phyloP scores from a whole-genome alignment of 2,888 invertebrate genomes.

The Lacanobia oleracea region DNA sequence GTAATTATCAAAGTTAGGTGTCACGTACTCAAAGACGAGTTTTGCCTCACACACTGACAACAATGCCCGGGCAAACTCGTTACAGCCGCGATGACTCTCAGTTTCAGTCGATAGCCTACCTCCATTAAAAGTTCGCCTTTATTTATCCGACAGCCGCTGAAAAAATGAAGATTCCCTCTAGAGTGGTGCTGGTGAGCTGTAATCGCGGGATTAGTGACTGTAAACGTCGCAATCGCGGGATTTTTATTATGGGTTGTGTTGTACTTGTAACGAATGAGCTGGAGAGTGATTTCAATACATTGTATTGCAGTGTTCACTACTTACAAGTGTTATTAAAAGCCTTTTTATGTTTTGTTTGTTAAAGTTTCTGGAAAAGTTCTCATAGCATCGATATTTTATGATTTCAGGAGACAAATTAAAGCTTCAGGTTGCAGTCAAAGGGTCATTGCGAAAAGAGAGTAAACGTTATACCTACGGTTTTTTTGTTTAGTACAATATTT shows the following conservation, averaged over 20 bases:
- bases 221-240: constrained; percentile 21
- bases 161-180: constrained; percentile 65
- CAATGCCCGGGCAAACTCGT: constrained; percentile 42
- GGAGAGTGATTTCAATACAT: no score
- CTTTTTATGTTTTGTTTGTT: no score
- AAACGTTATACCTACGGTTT: no score
- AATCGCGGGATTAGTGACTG: constrained; percentile 46
- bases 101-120: constrained; percentile 66
- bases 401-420: no score
- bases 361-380: no score
- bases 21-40: constrained; percentile 18
- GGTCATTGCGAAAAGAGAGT: no score
- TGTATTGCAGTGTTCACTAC: no score
- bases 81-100: constrained; percentile 66
- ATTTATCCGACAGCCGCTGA: constrained; percentile 66
- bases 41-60: constrained; percentile 24
- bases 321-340: no score
- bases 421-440: no score
- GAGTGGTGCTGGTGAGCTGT: constrained; percentile 39
- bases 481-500: background rate
- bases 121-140: constrained; percentile 75
- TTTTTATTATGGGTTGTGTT: constrained; percentile 1
- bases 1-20: constrained; percentile 13
- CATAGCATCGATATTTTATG: no score
- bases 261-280: background rate